A percentile compares a stretch with the other conserved stretches of the same genome.
phyloP scores from a whole-genome alignment of 2,113 vertebrate genomes.

The Cynocephalus volans region DNA sequence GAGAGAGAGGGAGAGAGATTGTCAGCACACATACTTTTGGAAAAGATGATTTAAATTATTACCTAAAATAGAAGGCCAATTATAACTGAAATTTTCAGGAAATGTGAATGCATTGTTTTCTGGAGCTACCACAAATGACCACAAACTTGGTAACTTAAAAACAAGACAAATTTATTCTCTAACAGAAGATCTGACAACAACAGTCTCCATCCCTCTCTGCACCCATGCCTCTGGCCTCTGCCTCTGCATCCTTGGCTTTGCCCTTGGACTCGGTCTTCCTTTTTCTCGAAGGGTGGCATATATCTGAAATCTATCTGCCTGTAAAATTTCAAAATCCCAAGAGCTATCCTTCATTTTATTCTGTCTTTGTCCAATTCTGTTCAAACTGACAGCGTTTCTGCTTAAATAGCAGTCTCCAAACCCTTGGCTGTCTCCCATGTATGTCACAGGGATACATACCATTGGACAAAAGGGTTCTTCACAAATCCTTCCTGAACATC shows the following conservation, averaged over 20 bases:
- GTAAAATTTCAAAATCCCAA: background rate
- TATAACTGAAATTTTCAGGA: conserved; percentile 41
- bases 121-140: background rate
- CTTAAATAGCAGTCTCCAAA: background rate
- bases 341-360: background rate
- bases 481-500: background rate
- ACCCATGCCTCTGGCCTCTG: background rate
- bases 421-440: background rate
- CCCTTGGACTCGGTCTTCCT: background rate
- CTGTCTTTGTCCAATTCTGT: background rate
- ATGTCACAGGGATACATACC: background rate
- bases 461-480: background rate
- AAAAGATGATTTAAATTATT: conserved; percentile 46
- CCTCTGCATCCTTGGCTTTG: background rate
- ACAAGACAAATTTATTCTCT: background rate
- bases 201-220: background rate
- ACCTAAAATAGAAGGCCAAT: conserved; percentile 47
- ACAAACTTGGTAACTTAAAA: background rate
- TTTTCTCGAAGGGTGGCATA: background rate
- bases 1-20: background rate
- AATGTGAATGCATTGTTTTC: conserved; percentile 33
- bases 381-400: background rate
- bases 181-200: background rate
- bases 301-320: background rate
- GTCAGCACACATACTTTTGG: conserved; percentile 3